Percentiles rank a stretch among this genome's conserved stretches.
phyloP scores from a whole-genome alignment of 2,113 vertebrate species.

The Pseudorhombus dupliciocellatus region DNA sequence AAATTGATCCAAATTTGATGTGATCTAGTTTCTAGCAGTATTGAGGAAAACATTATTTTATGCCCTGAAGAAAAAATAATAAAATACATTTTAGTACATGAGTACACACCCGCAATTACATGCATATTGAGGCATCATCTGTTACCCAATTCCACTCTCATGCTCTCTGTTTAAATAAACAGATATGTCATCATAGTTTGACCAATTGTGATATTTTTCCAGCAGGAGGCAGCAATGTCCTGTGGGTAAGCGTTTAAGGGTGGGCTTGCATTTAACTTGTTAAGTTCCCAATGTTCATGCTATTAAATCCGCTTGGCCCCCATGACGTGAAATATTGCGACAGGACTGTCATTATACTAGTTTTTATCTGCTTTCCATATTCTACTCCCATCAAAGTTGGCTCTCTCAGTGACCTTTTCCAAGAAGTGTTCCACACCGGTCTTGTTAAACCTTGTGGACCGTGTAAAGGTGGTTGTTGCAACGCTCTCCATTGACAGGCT shows the following conservation, averaged over 20 bases:
- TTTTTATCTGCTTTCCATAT: neutral
- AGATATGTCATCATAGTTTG: neutral
- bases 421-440: too few relatives aligned
- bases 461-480: too few relatives aligned
- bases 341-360: neutral
- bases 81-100: too few relatives aligned
- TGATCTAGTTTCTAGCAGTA: too few relatives aligned
- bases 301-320: neutral
- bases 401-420: too few relatives aligned
- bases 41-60: too few relatives aligned
- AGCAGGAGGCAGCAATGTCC: neutral
- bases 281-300: neutral
- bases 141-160: neutral
- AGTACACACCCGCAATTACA: neutral
- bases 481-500: too few relatives aligned
- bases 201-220: neutral
- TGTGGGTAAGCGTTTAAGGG: neutral
- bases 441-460: too few relatives aligned
- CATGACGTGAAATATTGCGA: neutral
- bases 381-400: neutral
- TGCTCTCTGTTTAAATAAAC: neutral
- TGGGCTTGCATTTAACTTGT: neutral
- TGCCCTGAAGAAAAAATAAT: too few relatives aligned
- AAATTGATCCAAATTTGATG: neutral
- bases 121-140: neutral